Base-by-base conservation (phyloP, 2,113 vertebrate species). In the Datnioides undecimradiatus region DNA sequence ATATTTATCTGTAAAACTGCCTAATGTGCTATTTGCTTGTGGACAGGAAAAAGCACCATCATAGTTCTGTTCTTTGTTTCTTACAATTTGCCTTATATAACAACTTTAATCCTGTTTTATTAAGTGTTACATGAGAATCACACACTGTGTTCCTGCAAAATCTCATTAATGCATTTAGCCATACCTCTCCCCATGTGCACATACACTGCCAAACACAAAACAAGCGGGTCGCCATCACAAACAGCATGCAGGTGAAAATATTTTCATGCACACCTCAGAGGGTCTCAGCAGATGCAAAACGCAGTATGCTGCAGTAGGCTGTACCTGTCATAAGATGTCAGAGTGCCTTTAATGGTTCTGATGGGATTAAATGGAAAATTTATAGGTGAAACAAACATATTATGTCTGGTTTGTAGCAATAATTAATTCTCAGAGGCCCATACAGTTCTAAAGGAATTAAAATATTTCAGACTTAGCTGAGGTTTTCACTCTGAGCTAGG, bases 191-290 rank as follows among this genome's bases (percentile, higher is more conserved):
- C 33, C 9, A 1, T 23, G 40, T n/a, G 62, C 21, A 41, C 11
- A 41, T 17, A 40, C 46, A 25, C 21, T 17, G 7, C 3, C 36
- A 71, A 59, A 91, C 72, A 73, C 72, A 51, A 60, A 89, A 84
- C 85, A 87, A 82, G 77, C 19, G 67, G 19, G 87, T 88, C 83
- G 31, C 79, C 88, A 88, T 87, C 80, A 87, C 86, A 91, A 67
- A 69, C 73, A 25, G 8, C 34, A 83, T 83, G 82, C 77, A 76
- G 86, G 76, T 62, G 74, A 52, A 76, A 73, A 85, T 81, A 83
- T 88, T 79, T 76, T 8, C 16, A 36, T 21, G 21, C 60, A 57
- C 40, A 75, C 65, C 65, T 71, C 16, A 49, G 25, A 38, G 45
- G 34, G 58, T 52, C 40, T 21, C 49, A 38, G 11, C 1, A 59